Conservation (phyloP, 1,140 invertebrate species). For the Drosophila baimaii region DNA sequence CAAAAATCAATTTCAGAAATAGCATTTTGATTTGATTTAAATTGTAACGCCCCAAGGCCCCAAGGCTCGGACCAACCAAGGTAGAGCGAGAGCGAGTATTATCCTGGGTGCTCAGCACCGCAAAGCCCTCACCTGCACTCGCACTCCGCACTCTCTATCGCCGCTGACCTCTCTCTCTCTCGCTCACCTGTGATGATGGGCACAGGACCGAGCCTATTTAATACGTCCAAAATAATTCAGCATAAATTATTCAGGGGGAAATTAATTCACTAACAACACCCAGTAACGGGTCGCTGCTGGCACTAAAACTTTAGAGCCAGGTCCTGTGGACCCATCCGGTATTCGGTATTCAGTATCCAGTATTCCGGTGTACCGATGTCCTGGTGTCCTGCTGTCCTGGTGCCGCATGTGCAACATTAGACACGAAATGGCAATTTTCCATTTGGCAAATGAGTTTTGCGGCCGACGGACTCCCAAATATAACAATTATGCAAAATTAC, state of each 20-base stretch:
- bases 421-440: constrained; percentile 83
- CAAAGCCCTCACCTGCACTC: constrained; percentile 37
- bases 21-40: constrained; percentile 82
- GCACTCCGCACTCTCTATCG: background rate
- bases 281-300: constrained; percentile 52
- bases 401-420: constrained; percentile 78
- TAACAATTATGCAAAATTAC: constrained; percentile 84
- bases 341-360: constrained; percentile 4
- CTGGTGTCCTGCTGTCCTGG: background rate
- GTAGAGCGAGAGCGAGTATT: constrained; percentile 25
- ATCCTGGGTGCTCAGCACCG: constrained; percentile 27
- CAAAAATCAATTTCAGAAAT: constrained; percentile 81
- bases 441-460: constrained; percentile 84
- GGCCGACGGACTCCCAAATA: constrained; percentile 81
- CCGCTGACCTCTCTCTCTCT: constrained; percentile 11
- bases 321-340: constrained; percentile 11
- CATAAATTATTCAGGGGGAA: constrained; percentile 83
- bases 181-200: constrained; percentile 11
- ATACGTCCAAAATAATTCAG: constrained; percentile 76
- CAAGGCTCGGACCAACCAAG: background rate
- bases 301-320: constrained; percentile 67
- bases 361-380: background rate
- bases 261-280: constrained; percentile 82
- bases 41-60: constrained; percentile 65
- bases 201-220: constrained; percentile 46